Conservation (phyloP, 1,140 invertebrate species). For the Drosophila repletoides region DNA sequence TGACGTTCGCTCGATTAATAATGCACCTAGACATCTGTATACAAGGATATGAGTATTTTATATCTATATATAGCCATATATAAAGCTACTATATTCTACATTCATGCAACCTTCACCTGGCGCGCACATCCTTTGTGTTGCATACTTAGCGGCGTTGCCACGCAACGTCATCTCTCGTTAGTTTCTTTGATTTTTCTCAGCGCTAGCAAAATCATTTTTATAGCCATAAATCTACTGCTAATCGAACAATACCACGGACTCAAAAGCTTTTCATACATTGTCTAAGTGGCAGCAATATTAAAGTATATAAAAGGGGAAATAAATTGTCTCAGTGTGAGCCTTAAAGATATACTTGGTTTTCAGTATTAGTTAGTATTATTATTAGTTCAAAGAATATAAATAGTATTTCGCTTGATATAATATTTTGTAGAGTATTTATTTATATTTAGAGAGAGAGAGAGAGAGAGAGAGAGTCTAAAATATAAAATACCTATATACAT, state of each 20-base stretch:
- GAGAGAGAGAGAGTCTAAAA: too few relatives aligned
- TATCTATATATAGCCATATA: neutral
- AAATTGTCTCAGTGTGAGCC: too few relatives aligned
- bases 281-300: too few relatives aligned
- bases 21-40: constrained; percentile 18
- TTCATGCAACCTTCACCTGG: neutral
- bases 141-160: neutral
- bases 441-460: too few relatives aligned
- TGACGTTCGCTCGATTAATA: constrained; percentile 37
- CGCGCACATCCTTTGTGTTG: neutral
- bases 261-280: too few relatives aligned
- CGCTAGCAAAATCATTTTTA: neutral
- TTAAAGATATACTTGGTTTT: too few relatives aligned
- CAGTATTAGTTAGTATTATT: too few relatives aligned
- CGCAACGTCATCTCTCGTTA: neutral
- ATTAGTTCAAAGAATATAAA: too few relatives aligned
- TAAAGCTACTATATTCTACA: neutral
- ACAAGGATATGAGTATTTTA: neutral
- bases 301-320: too few relatives aligned
- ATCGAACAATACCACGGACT: neutral
- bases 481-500: too few relatives aligned
- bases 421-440: too few relatives aligned
- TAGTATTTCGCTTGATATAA: too few relatives aligned
- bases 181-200: neutral
- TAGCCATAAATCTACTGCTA: neutral